Percentiles rank a stretch among this genome's conserved stretches.
phyloP scores from a whole-genome alignment of 2,113 vertebrate genomes.

The Peromyscus maniculatus region DNA sequence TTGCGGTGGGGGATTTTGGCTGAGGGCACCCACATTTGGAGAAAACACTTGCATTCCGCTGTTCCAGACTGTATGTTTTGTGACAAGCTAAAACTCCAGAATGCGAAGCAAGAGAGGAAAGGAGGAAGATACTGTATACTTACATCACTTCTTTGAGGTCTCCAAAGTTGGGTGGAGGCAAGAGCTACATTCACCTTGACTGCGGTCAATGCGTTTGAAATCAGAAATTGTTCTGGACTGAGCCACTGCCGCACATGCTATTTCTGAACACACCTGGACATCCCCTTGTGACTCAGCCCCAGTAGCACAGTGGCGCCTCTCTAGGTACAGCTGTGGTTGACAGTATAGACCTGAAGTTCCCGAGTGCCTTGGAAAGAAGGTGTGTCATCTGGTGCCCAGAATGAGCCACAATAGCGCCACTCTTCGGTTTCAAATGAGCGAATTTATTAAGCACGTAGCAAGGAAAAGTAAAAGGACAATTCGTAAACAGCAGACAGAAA shows the following conservation, averaged over 20 bases:
- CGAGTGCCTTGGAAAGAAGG: not conserved
- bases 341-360: not conserved
- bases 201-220: not conserved
- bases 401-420: not conserved
- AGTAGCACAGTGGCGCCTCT: not conserved
- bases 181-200: not conserved
- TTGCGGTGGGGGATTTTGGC: not conserved
- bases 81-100: not conserved
- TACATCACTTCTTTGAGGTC: not conserved
- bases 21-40: not conserved
- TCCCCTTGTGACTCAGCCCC: not conserved
- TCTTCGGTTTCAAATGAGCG: too few species aligned
- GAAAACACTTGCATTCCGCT: not conserved
- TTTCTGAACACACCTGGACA: not conserved
- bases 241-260: rapidly evolving
- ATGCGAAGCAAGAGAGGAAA: not conserved
- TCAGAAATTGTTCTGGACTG: not conserved
- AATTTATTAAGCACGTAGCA: not conserved
- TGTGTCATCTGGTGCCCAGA: not conserved
- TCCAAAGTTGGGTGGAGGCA: not conserved
- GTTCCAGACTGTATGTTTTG: not conserved
- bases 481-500: too few species aligned
- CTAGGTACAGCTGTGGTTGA: not conserved
- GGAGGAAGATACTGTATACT: not conserved
- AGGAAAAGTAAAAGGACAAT: not conserved